Conservation (phyloP, 2,888 invertebrate species). For the Ochropleura plecta region DNA sequence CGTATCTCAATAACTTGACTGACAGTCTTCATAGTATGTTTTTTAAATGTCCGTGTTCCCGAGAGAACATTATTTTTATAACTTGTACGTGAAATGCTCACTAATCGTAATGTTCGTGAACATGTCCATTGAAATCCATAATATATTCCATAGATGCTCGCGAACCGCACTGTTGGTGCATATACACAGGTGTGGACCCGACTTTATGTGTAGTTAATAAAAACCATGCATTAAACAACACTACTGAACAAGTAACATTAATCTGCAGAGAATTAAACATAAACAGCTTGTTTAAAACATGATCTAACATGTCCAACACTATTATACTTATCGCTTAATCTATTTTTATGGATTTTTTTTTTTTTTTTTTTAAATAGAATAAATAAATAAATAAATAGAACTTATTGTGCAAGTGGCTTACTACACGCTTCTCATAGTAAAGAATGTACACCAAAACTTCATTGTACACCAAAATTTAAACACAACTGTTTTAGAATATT, state of each 20-base stretch:
- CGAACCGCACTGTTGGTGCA: background rate
- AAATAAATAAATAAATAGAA: no score
- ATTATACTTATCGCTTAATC: constrained; percentile 10
- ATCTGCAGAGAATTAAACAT: constrained; percentile 35
- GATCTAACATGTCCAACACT: constrained; percentile 12
- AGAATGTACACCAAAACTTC: no score
- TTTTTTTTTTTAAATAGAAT: no score
- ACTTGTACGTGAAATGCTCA: no score
- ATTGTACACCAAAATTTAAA: no score
- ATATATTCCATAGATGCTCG: background rate
- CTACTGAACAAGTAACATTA: constrained; percentile 14
- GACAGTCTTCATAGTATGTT: background rate
- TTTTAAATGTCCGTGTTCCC: no score
- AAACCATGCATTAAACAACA: constrained; percentile 11
- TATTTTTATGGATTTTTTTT: constrained; percentile 23
- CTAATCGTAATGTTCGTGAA: no score
- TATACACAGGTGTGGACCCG: background rate
- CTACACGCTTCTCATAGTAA: background rate
- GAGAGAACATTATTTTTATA: no score
- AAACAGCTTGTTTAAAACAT: constrained; percentile 9
- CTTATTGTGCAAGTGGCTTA: background rate
- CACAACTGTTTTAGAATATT: no score
- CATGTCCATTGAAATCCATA: background rate
- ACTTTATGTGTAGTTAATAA: background rate
- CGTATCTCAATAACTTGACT: background rate